A percentile compares a stretch with the other conserved stretches of the same genome.
Evolutionary conservation across 2,113 vertebrate genomes (phyloP).

Genomic region (Gymnocephalus cernua): DNA sequence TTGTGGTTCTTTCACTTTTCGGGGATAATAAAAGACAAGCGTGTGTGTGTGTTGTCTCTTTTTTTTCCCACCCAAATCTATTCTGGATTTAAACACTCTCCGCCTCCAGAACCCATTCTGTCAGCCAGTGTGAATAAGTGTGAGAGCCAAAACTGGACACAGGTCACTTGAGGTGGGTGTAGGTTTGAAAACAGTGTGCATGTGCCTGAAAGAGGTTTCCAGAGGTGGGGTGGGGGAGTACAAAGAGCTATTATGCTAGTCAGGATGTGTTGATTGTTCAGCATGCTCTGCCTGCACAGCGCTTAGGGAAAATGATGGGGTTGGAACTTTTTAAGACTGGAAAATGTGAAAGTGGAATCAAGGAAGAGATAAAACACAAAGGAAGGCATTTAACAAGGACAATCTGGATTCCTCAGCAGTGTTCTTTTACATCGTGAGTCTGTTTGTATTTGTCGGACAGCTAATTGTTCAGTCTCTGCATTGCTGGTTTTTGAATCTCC

Average conservation of each 20-base stretch:
- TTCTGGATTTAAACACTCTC: slow-evolving; percentile 62
- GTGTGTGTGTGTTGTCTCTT: slow-evolving; percentile 57
- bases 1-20: slow-evolving; percentile 62
- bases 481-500: slow-evolving; percentile 37
- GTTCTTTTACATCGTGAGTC: slow-evolving; percentile 26
- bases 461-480: slow-evolving; percentile 44
- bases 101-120: slow-evolving; percentile 61
- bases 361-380: slow-evolving; percentile 59
- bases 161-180: slow-evolving; percentile 58
- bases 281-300: slow-evolving; percentile 28
- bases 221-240: slow-evolving; percentile 34
- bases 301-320: slow-evolving; percentile 55
- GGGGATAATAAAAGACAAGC: slow-evolving; percentile 62
- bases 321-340: slow-evolving; percentile 54
- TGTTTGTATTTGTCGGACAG: slow-evolving; percentile 49
- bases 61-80: slow-evolving; percentile 50
- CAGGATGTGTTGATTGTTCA: slow-evolving; percentile 67
- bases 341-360: slow-evolving; percentile 62
- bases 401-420: slow-evolving; percentile 32
- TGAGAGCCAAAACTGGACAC: slow-evolving; percentile 55
- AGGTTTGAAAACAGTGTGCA: slow-evolving; percentile 44
- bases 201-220: slow-evolving; percentile 46
- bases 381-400: slow-evolving; percentile 33
- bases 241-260: slow-evolving; percentile 69
- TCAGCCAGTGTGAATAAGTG: slow-evolving; percentile 63